These are phyloP conservation scores for Drosophila mimica DNA, from an alignment of 2,888 invertebrate genomes.

Conservation along the genomic window DNA sequence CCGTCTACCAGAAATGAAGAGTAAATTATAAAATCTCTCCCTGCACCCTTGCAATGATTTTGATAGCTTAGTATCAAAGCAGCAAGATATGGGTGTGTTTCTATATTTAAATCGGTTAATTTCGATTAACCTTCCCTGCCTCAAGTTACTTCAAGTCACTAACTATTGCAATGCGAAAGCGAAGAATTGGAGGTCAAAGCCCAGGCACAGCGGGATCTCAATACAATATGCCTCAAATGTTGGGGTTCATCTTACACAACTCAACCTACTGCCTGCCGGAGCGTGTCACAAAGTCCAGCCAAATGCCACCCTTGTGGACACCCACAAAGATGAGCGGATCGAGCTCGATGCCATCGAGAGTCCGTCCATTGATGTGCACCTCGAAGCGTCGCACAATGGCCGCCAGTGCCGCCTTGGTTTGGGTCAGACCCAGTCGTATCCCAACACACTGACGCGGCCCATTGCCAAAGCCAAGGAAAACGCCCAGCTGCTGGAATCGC, in stretches of 20 bases:
- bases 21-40: not conserved
- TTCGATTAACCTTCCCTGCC: not conserved
- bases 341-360: slow-evolving; percentile 65
- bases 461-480: slow-evolving; percentile 83
- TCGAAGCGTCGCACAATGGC: slow-evolving; percentile 71
- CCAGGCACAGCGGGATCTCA: too few species aligned
- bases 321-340: slow-evolving; percentile 77
- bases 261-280: not conserved
- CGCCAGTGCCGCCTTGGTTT: slow-evolving; percentile 79
- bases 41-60: not conserved
- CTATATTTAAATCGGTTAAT: not conserved
- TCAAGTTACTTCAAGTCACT: too few species aligned
- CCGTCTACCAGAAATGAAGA: not conserved
- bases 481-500: slow-evolving; percentile 79
- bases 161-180: too few species aligned
- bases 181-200: too few species aligned
- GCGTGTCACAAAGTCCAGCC: slow-evolving; percentile 76
- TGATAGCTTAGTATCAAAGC: not conserved
- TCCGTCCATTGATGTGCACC: slow-evolving; percentile 69
- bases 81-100: not conserved
- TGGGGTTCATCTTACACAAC: not conserved
- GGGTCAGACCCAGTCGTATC: slow-evolving; percentile 77
- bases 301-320: slow-evolving; percentile 79
- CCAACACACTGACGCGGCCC: slow-evolving; percentile 84
- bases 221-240: not conserved